These are phyloP conservation scores for Zaprionus inermis DNA, from an alignment of 1,140 invertebrate genomes.

Conservation along the genomic window DNA sequence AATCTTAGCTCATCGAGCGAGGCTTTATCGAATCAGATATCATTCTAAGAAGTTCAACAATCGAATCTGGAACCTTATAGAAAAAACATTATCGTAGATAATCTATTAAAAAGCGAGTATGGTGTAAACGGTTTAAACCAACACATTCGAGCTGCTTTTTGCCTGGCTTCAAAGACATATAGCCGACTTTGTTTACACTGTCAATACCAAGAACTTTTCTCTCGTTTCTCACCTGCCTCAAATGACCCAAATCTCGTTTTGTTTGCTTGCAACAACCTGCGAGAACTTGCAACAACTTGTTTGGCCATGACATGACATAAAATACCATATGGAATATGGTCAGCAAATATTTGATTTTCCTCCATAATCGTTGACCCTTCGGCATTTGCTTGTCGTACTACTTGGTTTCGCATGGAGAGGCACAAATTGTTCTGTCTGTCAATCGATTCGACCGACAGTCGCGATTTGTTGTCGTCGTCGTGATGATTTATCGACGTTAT, in stretches of 20 bases:
- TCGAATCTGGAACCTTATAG: too few species aligned
- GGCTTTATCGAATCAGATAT: too few species aligned
- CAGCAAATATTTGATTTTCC: background rate
- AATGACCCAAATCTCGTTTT: slow-evolving; percentile 1
- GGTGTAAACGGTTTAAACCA: too few species aligned
- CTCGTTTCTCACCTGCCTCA: background rate
- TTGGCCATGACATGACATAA: background rate
- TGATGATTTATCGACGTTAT: slow-evolving; percentile 50
- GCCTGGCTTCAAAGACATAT: background rate
- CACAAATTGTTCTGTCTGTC: slow-evolving; percentile 1
- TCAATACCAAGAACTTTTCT: background rate
- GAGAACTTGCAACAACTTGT: background rate
- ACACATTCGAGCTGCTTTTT: background rate
- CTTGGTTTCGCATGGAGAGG: background rate
- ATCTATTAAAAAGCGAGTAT: too few species aligned
- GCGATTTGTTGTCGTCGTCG: background rate
- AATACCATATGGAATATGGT: background rate
- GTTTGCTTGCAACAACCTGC: background rate
- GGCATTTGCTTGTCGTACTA: background rate
- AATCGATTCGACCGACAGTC: background rate
- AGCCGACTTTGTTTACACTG: background rate
- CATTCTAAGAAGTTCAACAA: too few species aligned
- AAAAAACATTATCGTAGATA: too few species aligned
- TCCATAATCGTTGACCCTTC: background rate
- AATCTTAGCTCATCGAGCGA: too few species aligned